Evolutionary conservation across 2,888 invertebrate species (phyloP), one percentile per base, ranked within the genome.

Genomic region (Stenichneumon culpator): DNA sequence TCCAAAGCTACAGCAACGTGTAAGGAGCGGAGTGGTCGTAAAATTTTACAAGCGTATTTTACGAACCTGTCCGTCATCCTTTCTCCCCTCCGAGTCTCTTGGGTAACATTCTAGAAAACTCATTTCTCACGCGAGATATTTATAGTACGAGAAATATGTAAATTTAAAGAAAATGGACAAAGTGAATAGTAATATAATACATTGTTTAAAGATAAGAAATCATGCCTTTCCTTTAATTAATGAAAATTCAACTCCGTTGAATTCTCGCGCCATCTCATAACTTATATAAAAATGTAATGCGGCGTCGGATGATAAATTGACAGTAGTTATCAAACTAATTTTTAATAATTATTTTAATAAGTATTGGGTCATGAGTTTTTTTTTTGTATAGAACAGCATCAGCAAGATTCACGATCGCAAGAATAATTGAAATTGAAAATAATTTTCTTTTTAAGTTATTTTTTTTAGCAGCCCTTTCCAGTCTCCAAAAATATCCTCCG

Each of bases 11-110:
- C 9, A 25, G 11, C 14, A 57, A 57, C 22, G 57, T 57, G 44
- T 47, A 16, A 57, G 22, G 11, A 25, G 4, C 57, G 19, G 32
- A 52, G 50, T 52, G 52, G 28, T 32, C 32, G 69, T 69, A 69
- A 47, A 69, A n/a, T 47, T 69, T 50, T 50, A 50, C 50, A 50
- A 69, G 50, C 47, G 50, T 47, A 52, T 19, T 28, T 22, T 57
- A 57, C 57, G 57, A 11, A 25, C 11, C 22, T 57, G 11, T 57
- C 57, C 6, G 2, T 14, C 57, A 22, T 25, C 14, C 25, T 57
- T 22, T 22, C 3, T 22, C 19, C 19, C 52, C 54, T 22, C 19
- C 1, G 19, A 54, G n/a, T 54, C 19, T 22, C 36, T 72, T 5
- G 19, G 11, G 5, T 9, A 36, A 16, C 9, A 70, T 19, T 52